Base-by-base conservation (phyloP, 1,140 invertebrate species). In the Drosophila truncata region DNA sequence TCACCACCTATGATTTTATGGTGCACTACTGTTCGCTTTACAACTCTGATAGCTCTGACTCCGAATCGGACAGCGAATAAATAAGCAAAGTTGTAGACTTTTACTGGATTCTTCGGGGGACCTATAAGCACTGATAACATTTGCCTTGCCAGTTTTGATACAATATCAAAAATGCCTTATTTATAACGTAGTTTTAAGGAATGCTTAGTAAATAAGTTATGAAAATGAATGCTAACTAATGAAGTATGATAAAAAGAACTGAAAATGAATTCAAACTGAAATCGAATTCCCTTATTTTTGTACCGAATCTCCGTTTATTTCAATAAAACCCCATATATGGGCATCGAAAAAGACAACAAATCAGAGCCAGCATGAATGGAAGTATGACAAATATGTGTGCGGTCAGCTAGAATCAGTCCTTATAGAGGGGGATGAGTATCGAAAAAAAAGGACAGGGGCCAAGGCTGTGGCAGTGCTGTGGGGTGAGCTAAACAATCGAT, bases 401-500 rank as follows among this genome's bases (percentile, higher is more conserved):
- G 75, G 65, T 63, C 47, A 46, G 57, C 20, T 16, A 39, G 42
- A 11, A 13, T n/a, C 10, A 35, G 50, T 23, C 50, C 31, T 37
- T 35, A 23, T n/a, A 13, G 33, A 55, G 33, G 52, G 20, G 52
- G 14, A 5, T 35, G 14, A n/a, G 33, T 7, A 2, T 37, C 3
- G 13, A 23, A 55, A 54, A 47, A 49, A 27, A 55, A n/a, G 33
- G 18, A 35, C 20, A 54, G 9, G 4, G 20, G 14, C 20, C 8
- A 35, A 23, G 14, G 14, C 35, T 75, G 66, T 72, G 69, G 58
- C 69, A 55, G 46, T n/a, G 5, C 6, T 55, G n/a, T 37, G 33
- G 49, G 49, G 50, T 37, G 47, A 78, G 63, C 61, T 75, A 57
- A 85, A 82, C 85, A 81, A 88, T 88, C 85, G 74, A 90, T 88